Base-by-base conservation (phyloP, 2,113 vertebrate species). In the Nicator chloris region DNA sequence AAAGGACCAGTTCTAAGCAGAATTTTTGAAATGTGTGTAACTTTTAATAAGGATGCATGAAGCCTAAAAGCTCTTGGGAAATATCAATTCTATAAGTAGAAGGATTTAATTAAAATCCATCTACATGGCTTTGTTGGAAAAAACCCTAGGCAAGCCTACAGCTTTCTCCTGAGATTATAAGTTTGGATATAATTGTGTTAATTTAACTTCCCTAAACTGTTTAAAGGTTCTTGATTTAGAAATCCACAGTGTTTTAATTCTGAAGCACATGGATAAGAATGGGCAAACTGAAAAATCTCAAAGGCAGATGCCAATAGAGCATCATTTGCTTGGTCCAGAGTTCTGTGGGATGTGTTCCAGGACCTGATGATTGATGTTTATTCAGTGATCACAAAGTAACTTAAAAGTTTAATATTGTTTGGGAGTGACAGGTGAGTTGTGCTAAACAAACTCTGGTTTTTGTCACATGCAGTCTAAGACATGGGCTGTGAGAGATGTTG, bases 101-200 rank as follows among this genome's bases (percentile, higher is more conserved):
- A 91, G 14, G 75, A 76, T 76, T 91, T 86, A 87, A 93, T 84
- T 93, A 45, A 93, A 90, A 80, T 96, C 80, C 40, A 35, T 82
- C 30, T 88, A 60, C 14, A 1, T 78, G 23, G 33, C 40, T 82
- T 56, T 82, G 35, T 68, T 59, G 49, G 88, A 91, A 92, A 79
- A 91, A 64, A 8, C 27, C 71, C 12, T 39, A 39, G 79, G 68
- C 57, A 72, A 80, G 68, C 37, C 63, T 50, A 18, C 35, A 54
- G 49, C 27, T 88, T 91, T 63, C 44, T 88, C 57, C 40, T 44
- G 70, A 86, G 86, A 54, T 59, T 75, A 14, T 15, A 39, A 57
- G 3, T 82, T 90, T 76, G 76, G 66, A 23, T 80, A 56, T 45
- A 86, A 86, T 27, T 88, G 57, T 40, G 60, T 72, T 82, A 82